These are phyloP conservation scores for Labia minor DNA, from an alignment of 2,888 invertebrate genomes.

Conservation along the genomic window DNA sequence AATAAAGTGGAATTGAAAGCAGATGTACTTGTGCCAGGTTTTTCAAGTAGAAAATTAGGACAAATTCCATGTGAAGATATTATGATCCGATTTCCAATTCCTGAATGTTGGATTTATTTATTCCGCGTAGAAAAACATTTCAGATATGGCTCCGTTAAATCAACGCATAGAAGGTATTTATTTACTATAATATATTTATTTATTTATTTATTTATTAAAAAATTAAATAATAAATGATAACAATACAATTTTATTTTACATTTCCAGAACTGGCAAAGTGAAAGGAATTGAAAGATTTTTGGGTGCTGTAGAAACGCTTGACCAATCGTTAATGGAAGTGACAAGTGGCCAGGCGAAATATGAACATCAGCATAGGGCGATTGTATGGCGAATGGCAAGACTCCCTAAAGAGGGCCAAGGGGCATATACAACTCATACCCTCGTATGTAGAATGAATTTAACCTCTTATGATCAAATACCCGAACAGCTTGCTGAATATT, in stretches of 20 bases:
- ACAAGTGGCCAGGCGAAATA: slow-evolving; percentile 97
- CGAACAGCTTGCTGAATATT: slow-evolving; percentile 76
- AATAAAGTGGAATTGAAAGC: slow-evolving; percentile 87
- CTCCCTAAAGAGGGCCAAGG: slow-evolving; percentile 98
- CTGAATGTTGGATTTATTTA: slow-evolving; percentile 98
- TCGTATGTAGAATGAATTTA: slow-evolving; percentile 87
- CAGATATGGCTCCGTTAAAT: slow-evolving; percentile 93
- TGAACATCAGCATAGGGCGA: slow-evolving; percentile 92
- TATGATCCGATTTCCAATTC: slow-evolving; percentile 89
- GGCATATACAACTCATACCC: slow-evolving; percentile 94
- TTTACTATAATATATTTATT: neutral
- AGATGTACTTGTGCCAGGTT: slow-evolving; percentile 93
- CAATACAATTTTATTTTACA: slow-evolving; percentile 17
- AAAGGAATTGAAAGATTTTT: slow-evolving; percentile 86
- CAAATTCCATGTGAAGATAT: slow-evolving; percentile 98
- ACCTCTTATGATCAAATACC: slow-evolving; percentile 97
- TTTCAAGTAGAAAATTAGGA: slow-evolving; percentile 87
- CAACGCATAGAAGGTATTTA: slow-evolving; percentile 58
- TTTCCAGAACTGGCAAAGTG: slow-evolving; percentile 65
- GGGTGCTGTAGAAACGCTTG: slow-evolving; percentile 81
- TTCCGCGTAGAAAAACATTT: slow-evolving; percentile 98
- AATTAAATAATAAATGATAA: no score
- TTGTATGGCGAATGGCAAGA: slow-evolving; percentile 96
- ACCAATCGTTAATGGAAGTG: slow-evolving; percentile 87
- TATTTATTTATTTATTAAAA: slow-evolving; percentile 18